Evolutionary conservation across 2,113 vertebrate species (phyloP).

Genomic region (Cyanocitta stelleri): DNA sequence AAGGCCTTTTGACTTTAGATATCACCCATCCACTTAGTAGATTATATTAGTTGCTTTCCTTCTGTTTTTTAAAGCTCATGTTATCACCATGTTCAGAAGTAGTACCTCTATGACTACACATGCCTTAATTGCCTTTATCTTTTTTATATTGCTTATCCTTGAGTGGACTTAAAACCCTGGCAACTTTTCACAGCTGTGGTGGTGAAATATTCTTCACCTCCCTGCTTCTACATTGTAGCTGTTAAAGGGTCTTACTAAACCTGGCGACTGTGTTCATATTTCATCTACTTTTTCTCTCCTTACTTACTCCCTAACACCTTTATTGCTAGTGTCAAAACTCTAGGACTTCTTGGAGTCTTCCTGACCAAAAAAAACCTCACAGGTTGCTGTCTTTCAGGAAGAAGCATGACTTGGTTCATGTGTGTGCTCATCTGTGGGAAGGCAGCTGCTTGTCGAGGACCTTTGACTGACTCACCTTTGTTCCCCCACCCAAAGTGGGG

Average conservation of each 20-base stretch:
- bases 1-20: neutral
- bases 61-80: neutral
- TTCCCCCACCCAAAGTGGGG: neutral
- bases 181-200: neutral
- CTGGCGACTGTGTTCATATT: neutral
- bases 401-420: fast-evolving
- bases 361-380: neutral
- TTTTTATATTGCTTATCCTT: neutral
- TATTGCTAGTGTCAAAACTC: neutral
- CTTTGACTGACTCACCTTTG: neutral
- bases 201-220: neutral
- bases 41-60: neutral
- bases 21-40: neutral
- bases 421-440: neutral
- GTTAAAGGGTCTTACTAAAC: neutral
- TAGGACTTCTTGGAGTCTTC: neutral
- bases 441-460: fast-evolving
- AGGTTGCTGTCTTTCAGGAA: neutral
- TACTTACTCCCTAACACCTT: neutral
- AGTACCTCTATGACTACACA: neutral
- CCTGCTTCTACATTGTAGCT: neutral
- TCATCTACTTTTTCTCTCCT: neutral
- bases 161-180: neutral
- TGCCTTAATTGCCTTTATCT: neutral
- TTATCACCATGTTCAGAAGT: neutral